Percentiles rank a stretch among this genome's conserved stretches.
Conservation (phyloP, 2,888 invertebrate genomes). For the Platycheirus albimanus region DNA sequence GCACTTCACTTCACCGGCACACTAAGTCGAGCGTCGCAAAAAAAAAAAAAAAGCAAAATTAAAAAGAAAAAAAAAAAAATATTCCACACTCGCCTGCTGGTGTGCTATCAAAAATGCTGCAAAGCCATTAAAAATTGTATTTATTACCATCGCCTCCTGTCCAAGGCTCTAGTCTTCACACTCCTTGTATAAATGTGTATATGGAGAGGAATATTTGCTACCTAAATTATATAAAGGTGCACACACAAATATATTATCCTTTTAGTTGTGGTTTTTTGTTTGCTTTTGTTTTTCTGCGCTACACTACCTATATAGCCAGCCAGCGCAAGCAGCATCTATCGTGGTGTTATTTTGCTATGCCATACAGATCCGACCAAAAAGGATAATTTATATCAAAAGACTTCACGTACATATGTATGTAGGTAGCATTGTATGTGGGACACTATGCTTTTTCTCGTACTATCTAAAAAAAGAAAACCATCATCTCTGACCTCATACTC, state of each 20-base stretch:
- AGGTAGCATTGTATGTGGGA: constrained; percentile 31
- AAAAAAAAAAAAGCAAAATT: too few species aligned
- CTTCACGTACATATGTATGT: not conserved
- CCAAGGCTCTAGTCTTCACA: constrained; percentile 43
- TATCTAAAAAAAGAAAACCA: constrained; percentile 37
- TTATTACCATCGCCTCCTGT: constrained; percentile 75
- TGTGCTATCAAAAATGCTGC: constrained; percentile 77
- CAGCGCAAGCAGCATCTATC: constrained; percentile 49
- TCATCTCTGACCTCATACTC: constrained; percentile 36
- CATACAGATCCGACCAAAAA: constrained; percentile 60
- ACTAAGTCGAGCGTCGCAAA: constrained; percentile 2
- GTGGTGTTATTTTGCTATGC: constrained; percentile 48
- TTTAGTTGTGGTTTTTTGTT: constrained; percentile 55
- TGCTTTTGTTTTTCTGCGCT: constrained; percentile 20
- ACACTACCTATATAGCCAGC: too few species aligned
- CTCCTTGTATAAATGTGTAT: constrained; percentile 20
- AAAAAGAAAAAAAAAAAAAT: too few species aligned
- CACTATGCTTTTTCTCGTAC: constrained; percentile 15
- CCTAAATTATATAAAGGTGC: constrained; percentile 70
- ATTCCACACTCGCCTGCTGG: constrained; percentile 54
- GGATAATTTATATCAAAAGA: constrained; percentile 71
- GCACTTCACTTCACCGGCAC: constrained; percentile 67
- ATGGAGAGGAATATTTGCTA: constrained; percentile 40
- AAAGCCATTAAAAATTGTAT: constrained; percentile 79
- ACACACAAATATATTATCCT: constrained; percentile 71